phyloP scores from a whole-genome alignment of 2,797 vertebrate genomes.

The Myripristis jacobus region DNA sequence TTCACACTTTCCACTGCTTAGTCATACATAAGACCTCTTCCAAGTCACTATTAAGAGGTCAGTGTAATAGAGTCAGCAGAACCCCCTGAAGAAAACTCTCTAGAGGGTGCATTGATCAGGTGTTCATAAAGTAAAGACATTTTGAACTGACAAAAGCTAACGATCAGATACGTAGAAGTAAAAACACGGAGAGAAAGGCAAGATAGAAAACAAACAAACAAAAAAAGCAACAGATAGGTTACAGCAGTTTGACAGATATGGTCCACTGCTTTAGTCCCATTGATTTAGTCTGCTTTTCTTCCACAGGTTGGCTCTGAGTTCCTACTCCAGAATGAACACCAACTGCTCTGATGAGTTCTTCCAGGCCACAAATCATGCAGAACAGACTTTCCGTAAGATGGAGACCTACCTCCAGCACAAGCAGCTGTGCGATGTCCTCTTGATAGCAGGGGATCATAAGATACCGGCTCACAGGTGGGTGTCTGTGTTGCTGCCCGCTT shows the following conservation, averaged over 20 bases:
- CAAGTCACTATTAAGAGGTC: neutral
- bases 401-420: constrained; percentile 97
- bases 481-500: constrained; percentile 47
- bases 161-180: neutral
- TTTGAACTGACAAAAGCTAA: neutral
- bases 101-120: neutral
- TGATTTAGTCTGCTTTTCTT: constrained; percentile 36
- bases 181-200: too few relatives aligned
- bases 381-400: constrained; percentile 96
- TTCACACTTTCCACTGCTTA: neutral
- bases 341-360: constrained; percentile 91
- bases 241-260: neutral
- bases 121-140: neutral
- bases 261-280: neutral
- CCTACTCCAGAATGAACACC: constrained; percentile 87
- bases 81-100: neutral
- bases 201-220: too few relatives aligned
- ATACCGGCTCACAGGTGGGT: constrained; percentile 96
- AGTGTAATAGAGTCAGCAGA: neutral
- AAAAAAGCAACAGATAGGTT: too few relatives aligned
- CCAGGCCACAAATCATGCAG: constrained; percentile 91
- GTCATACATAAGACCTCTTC: neutral
- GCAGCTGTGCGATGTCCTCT: constrained; percentile 95
- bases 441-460: constrained; percentile 93
- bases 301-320: constrained; percentile 85